Base-by-base conservation (phyloP, 2,113 vertebrate genomes). In the Forbesichthys papilliferus region DNA sequence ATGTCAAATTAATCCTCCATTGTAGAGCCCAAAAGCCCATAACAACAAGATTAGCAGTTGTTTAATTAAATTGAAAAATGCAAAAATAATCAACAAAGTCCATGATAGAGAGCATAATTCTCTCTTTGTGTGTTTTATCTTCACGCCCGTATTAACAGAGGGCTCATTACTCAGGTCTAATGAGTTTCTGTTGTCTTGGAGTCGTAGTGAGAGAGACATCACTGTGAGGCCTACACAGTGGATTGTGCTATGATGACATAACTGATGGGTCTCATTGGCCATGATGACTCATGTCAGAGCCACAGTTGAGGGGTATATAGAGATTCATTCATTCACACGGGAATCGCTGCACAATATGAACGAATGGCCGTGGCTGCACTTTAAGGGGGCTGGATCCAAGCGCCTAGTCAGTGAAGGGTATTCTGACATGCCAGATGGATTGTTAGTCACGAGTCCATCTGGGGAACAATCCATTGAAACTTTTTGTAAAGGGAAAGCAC, bases 11-110 rank as follows among this genome's bases (percentile, higher is more conserved):
- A n/a, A 18, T 54, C n/a, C n/a, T 46, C 14, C 13, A 55, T 66
- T 42, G n/a, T 66, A 42, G 52, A 47, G 52, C 64, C 55, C 36
- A 34, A 36, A 16, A 56, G 53, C 42, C 42, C 7, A 42, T 66
- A 20, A 56, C 64, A 66, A 46, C 64, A 11, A 66, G 34, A 66
- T 66, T 66, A 56, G 34, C 36, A 53, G 20, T n/a, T 56, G 18
- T 51, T 56, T 66, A 66, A 66, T 66, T 56, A 66, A 66, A 20
- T 47, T 36, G 54, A 66, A 42, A 56, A 66, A 56, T 66, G 52
- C 53, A 52, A 55, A 27, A 66, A 66, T 53, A 66, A 55, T 66
- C 52, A 27, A 66, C 64, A 54, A 20, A 49, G 62, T 64, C 20
- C 55, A n/a, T 66, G 64, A 55, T 66, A 18, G 34, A 55, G 33